A percentile compares a stretch with the other conserved stretches of the same genome.
These are phyloP conservation scores for Merodon equestris DNA, from an alignment of 2,888 invertebrate genomes.

Conservation along the genomic window DNA sequence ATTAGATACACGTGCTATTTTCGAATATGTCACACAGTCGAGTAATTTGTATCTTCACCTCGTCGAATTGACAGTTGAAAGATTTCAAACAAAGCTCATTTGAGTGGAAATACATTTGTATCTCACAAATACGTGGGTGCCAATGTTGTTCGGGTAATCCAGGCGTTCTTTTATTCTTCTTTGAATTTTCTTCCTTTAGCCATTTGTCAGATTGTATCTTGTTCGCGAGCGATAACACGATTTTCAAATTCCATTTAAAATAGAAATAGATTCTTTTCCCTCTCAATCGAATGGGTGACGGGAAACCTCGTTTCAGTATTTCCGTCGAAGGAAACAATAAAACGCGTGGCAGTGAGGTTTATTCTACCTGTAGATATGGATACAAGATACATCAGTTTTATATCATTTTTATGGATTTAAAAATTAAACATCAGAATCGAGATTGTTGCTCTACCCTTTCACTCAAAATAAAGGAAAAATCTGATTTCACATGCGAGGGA, in stretches of 20 bases:
- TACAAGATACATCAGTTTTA: neutral
- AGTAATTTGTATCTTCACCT: slow-evolving; percentile 59
- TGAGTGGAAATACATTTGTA: neutral
- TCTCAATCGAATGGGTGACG: no score
- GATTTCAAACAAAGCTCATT: neutral
- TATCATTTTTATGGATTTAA: slow-evolving; percentile 10
- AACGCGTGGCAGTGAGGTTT: no score
- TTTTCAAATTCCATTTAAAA: slow-evolving; percentile 41
- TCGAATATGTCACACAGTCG: slow-evolving; percentile 56
- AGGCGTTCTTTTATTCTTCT: neutral
- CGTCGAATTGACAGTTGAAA: slow-evolving; percentile 3
- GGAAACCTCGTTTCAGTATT: no score
- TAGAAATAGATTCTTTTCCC: neutral
- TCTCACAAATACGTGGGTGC: slow-evolving; percentile 26
- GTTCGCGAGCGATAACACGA: slow-evolving; percentile 32
- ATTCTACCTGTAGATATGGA: neutral
- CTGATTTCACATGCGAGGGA: slow-evolving; percentile 32
- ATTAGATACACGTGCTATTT: slow-evolving; percentile 40
- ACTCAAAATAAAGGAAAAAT: slow-evolving; percentile 18
- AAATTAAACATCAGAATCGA: slow-evolving; percentile 50
- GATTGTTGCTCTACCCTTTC: slow-evolving; percentile 15
- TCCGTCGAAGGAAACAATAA: no score
- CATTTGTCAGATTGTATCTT: slow-evolving; percentile 36
- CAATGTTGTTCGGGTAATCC: slow-evolving; percentile 23
- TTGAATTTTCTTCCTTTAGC: slow-evolving; percentile 33